Evolutionary conservation across 2,797 vertebrate species (phyloP).

Genomic region (Carcharodon carcharias): DNA sequence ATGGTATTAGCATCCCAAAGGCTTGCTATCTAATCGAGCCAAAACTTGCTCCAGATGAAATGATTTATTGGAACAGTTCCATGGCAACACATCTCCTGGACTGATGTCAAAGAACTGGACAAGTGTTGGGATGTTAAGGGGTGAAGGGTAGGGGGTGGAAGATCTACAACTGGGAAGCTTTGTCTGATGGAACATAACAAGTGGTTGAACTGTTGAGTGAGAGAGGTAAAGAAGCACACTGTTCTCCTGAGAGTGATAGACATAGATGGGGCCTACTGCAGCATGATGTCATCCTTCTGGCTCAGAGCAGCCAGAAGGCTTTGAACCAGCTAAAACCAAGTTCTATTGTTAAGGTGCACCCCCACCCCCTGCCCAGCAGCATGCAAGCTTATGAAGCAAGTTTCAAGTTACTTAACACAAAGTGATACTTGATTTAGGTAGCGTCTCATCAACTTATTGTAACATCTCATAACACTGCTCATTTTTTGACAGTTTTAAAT

Average conservation of each 20-base stretch:
- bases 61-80: constrained; percentile 15
- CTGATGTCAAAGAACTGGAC: background rate
- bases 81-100: background rate
- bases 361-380: background rate
- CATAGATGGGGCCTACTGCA: background rate
- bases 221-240: background rate
- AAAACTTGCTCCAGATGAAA: constrained; percentile 1
- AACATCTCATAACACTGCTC: background rate
- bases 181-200: constrained; percentile 19
- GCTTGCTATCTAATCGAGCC: background rate
- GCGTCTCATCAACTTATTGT: background rate
- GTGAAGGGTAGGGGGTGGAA: background rate
- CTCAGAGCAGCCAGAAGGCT: constrained; percentile 10
- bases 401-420: background rate
- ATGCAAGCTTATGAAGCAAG: background rate
- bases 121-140: background rate
- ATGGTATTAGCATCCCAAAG: constrained; percentile 22
- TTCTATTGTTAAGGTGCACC: background rate
- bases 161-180: background rate
- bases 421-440: background rate
- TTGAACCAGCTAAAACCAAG: background rate
- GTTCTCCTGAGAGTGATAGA: constrained; percentile 23
- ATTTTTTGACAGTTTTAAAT: background rate
- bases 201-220: background rate
- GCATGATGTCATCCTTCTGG: constrained; percentile 34